Evolutionary conservation across 1,140 invertebrate species (phyloP).

Genomic region (Drosophila quadrilineata): DNA sequence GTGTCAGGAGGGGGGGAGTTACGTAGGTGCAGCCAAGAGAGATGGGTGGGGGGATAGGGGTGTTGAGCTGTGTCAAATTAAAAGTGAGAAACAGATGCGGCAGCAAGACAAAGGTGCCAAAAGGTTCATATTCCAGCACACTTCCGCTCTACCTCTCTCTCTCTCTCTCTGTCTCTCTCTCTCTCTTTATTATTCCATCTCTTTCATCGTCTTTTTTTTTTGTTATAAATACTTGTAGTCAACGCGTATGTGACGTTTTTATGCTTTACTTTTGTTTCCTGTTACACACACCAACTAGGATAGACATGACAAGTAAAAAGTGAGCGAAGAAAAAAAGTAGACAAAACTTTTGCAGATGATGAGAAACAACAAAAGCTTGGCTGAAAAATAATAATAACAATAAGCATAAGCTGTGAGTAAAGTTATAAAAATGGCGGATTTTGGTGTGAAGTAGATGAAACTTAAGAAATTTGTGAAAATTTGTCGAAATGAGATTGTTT

Average conservation of each 20-base stretch:
- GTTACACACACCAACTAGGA: not conserved
- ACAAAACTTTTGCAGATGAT: conserved; percentile 47
- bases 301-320: no score
- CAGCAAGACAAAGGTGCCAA: conserved; percentile 72
- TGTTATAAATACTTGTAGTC: conserved; percentile 58
- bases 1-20: not conserved
- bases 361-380: conserved; percentile 49
- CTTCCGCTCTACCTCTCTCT: not conserved
- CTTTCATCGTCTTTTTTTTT: conserved; percentile 61
- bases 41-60: not conserved
- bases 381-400: conserved; percentile 46
- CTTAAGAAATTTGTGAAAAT: no score
- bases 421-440: not conserved
- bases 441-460: no score
- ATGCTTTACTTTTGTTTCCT: conserved; percentile 52
- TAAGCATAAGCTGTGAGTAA: conserved; percentile 35
- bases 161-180: not conserved
- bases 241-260: conserved; percentile 44
- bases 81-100: conserved; percentile 72
- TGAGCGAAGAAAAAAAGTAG: no score
- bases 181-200: conserved; percentile 3
- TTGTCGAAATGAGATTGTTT: no score
- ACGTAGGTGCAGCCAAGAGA: not conserved
- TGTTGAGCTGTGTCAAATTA: conserved; percentile 61
- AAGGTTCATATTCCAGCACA: conserved; percentile 45